A percentile compares a stretch with the other conserved stretches of the same genome.
These are phyloP conservation scores for Thecocarcelia acutangulata DNA, from an alignment of 2,888 invertebrate genomes.

Conservation along the genomic window DNA sequence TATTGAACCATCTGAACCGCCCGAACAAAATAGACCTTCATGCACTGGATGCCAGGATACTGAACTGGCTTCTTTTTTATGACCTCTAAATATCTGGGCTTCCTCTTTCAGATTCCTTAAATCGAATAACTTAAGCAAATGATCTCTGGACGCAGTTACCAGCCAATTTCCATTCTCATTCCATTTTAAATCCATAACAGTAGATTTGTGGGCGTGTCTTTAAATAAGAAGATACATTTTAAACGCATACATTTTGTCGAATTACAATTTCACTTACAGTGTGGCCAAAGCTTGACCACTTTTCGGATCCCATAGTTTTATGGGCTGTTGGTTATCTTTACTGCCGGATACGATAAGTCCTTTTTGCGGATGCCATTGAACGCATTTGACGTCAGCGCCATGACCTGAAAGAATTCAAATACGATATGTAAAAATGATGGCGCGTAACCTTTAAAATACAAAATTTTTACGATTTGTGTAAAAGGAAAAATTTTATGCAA, in stretches of 20 bases:
- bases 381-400: conserved; percentile 99
- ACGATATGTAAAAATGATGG: background rate
- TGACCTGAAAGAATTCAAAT: conserved; percentile 85
- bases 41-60: conserved; percentile 99
- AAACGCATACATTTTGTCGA: background rate
- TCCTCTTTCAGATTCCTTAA: conserved; percentile 97
- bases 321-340: conserved; percentile 99
- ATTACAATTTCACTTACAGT: conserved; percentile 84
- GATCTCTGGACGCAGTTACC: conserved; percentile 98
- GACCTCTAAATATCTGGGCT: conserved; percentile 98
- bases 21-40: conserved; percentile 97
- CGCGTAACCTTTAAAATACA: no score
- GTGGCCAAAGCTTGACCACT: conserved; percentile 97
- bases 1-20: conserved; percentile 99
- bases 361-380: conserved; percentile 99
- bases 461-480: no score
- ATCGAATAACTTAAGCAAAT: conserved; percentile 98
- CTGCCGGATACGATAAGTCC: conserved; percentile 98
- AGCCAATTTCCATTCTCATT: conserved; percentile 99
- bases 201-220: conserved; percentile 99
- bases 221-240: background rate
- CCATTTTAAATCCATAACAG: conserved; percentile 99
- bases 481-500: no score
- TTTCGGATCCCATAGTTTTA: conserved; percentile 99
- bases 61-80: conserved; percentile 99